phyloP scores from a whole-genome alignment of 2,113 vertebrate genomes.

The Istiophorus platypterus region DNA sequence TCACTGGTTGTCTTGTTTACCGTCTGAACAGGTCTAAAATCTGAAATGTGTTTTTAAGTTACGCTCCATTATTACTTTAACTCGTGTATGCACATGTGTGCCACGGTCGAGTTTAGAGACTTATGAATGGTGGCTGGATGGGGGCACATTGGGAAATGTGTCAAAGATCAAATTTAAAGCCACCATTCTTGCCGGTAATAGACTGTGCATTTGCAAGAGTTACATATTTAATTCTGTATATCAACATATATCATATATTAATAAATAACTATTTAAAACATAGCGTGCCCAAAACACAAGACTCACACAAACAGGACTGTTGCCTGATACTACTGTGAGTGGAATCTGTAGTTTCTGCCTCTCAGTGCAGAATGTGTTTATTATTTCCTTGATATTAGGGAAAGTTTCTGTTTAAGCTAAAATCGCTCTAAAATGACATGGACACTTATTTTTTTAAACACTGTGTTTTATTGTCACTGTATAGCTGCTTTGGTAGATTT shows the following conservation, averaged over 20 bases:
- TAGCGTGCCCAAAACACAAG: conserved; percentile 1
- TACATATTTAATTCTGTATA: not conserved
- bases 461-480: conserved; percentile 31
- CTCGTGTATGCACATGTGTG: too few relatives aligned
- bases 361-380: conserved; percentile 28
- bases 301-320: conserved; percentile 19
- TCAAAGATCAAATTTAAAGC: too few relatives aligned
- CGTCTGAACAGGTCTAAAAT: not conserved
- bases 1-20: not conserved
- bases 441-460: conserved; percentile 22
- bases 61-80: too few relatives aligned
- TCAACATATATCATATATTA: too few relatives aligned
- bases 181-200: too few relatives aligned
- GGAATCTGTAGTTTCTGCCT: conserved; percentile 48
- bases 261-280: not conserved
- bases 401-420: conserved; percentile 44
- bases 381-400: conserved; percentile 51
- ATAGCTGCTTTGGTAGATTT: conserved; percentile 42
- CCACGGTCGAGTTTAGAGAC: too few relatives aligned
- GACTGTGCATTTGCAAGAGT: not conserved
- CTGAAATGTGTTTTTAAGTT: not conserved
- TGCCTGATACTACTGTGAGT: conserved; percentile 50
- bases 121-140: too few relatives aligned
- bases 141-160: too few relatives aligned
- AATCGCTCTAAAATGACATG: conserved; percentile 2